phyloP scores from a whole-genome alignment of 2,113 vertebrate genomes.

The Mystacornis crossleyi region DNA sequence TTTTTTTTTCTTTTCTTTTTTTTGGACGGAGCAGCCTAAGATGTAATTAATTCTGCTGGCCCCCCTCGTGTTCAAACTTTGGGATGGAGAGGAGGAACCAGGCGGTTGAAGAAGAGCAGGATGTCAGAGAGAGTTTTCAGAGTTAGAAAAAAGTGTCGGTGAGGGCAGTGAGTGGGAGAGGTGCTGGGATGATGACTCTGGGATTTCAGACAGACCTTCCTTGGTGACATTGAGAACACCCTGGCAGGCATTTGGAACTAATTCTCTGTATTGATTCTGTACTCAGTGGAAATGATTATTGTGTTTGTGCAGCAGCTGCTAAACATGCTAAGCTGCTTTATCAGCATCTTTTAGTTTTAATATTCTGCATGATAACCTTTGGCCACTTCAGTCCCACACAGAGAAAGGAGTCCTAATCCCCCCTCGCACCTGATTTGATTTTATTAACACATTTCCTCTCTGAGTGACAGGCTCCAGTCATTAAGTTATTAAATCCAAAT shows the following conservation, averaged over 20 bases:
- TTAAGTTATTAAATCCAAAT: not conserved
- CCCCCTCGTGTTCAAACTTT: not conserved
- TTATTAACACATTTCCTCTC: not conserved
- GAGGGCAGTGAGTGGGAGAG: not conserved
- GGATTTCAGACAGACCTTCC: not conserved
- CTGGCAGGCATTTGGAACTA: not conserved
- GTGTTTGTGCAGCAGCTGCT: conserved; percentile 38
- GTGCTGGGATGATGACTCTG: not conserved
- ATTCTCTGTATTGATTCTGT: not conserved
- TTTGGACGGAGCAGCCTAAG: not conserved
- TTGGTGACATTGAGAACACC: conserved; percentile 20
- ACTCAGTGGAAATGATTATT: conserved; percentile 7
- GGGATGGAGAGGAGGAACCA: not conserved
- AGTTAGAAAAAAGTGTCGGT: rapidly evolving
- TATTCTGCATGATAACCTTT: conserved; percentile 5
- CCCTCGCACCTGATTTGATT: not conserved
- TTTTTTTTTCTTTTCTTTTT: too few species aligned
- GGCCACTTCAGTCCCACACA: not conserved
- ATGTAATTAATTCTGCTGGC: not conserved
- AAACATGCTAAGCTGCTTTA: conserved; percentile 39
- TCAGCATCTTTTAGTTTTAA: conserved; percentile 37
- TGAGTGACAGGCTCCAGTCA: not conserved
- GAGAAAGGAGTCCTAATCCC: not conserved
- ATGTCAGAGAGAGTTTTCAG: not conserved
- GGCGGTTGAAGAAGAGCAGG: not conserved